Evolutionary conservation across 2,797 vertebrate genomes (phyloP).

Genomic region (Acanthornis magna): DNA sequence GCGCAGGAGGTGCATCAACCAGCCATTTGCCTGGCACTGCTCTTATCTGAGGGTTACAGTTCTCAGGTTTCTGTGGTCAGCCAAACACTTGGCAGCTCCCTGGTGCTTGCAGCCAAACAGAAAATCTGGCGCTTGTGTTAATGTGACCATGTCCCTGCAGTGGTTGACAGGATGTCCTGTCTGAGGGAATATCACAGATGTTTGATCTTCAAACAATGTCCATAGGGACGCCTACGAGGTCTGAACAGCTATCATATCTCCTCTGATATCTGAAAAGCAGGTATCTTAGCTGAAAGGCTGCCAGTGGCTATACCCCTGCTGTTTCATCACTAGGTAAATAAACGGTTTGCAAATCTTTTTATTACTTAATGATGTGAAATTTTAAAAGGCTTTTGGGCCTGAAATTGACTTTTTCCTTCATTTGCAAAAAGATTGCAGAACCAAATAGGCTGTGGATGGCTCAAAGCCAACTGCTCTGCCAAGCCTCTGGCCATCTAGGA

Average conservation of each 20-base stretch:
- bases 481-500: neutral
- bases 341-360: neutral
- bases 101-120: neutral
- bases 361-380: neutral
- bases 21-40: neutral
- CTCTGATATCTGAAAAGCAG: neutral
- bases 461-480: neutral
- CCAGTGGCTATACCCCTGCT: neutral
- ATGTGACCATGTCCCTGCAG: neutral
- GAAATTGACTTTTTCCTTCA: neutral
- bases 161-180: neutral
- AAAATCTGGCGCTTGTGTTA: neutral
- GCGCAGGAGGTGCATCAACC: neutral
- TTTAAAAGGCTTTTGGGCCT: neutral
- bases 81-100: neutral
- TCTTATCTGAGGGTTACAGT: conserved; percentile 43
- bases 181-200: neutral
- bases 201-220: neutral
- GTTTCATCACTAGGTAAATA: conserved; percentile 14
- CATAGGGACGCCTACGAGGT: neutral
- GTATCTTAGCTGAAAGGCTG: neutral
- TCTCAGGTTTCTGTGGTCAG: neutral
- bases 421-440: neutral
- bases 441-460: neutral
- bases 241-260: neutral